Evolutionary conservation across 2,888 invertebrate species (phyloP), one percentile per base, ranked within the genome.

Genomic region (Epinotia demarniana): DNA sequence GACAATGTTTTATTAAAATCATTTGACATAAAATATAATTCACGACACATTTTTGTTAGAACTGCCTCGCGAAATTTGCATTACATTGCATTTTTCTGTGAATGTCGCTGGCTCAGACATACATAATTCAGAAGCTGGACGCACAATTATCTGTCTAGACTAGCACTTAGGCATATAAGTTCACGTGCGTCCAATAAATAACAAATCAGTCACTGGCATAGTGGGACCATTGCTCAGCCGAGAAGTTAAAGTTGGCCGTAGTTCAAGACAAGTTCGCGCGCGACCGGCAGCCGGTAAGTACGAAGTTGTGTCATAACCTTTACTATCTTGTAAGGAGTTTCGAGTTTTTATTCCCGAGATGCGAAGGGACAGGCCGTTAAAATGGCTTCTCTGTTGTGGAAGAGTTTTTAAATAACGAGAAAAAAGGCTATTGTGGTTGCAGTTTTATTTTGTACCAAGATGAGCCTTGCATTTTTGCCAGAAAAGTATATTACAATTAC

Each of bases 171-270:
- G 82, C 82, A 79, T 83, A 85, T 81, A 84, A 82, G 84, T 84
- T 83, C 87, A 86, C 87, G 89, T 87, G 86, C 84, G 88, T 82
- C 86, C 87, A 89, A 92, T 91, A 91, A 91, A 92, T 91, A 90
- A 90, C 88, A 87, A 90, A 92, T 92, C 90, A 91, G 90, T 90
- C 91, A 86, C 87, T 81, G 86, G 88, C 90, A 90, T 89, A 91
- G 90, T 90, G 89, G 89, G 84, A 85, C 88, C 87, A 88, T 90
- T 88, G 84, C 89, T 89, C 88, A 87, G 86, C 88, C 88, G 88
- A 89, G 87, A 89, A 90, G 89, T 89, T 87, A 81, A 84, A 90
- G 83, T 91, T 92, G 91, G 91, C 90, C 77, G 82, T 83, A 86
- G 88, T 90, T 91, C 90, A 90, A 88, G 85, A 83, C 80, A 89